These are phyloP conservation scores for Danionella cerebrum DNA, from an alignment of 2,113 vertebrate species.

Conservation along the genomic window DNA sequence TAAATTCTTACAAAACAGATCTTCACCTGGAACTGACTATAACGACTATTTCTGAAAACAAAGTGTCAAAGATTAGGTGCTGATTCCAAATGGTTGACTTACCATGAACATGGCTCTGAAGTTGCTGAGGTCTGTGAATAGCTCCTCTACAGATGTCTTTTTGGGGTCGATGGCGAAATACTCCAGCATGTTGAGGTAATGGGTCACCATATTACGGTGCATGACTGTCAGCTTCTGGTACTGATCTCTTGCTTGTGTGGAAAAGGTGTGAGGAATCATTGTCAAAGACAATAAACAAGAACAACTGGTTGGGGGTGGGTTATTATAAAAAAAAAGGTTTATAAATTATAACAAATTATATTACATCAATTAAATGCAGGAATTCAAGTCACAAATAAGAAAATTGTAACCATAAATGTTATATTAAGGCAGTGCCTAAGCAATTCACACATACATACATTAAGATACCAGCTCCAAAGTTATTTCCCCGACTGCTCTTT, in stretches of 20 bases:
- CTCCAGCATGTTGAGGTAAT: slow-evolving; percentile 75
- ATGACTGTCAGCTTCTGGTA: slow-evolving; percentile 77
- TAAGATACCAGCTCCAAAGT: neutral
- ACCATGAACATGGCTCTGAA: slow-evolving; percentile 88
- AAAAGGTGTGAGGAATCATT: slow-evolving; percentile 73
- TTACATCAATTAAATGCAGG: too few species aligned
- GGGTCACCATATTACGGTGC: slow-evolving; percentile 80
- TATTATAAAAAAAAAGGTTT: too few species aligned
- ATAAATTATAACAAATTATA: too few species aligned
- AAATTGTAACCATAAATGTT: too few species aligned
- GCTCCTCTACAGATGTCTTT: slow-evolving; percentile 89
- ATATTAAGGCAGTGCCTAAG: too few species aligned
- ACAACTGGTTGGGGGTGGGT: too few species aligned
- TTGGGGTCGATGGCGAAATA: slow-evolving; percentile 86
- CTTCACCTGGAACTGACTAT: neutral
- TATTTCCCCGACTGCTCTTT: neutral
- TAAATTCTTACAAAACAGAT: too few species aligned
- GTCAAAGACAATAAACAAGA: slow-evolving; percentile 65
- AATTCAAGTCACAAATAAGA: too few species aligned
- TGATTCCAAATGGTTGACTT: slow-evolving; percentile 33
- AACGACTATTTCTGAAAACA: neutral
- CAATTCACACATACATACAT: too few species aligned
- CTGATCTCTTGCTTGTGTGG: slow-evolving; percentile 73
- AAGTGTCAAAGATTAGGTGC: neutral
- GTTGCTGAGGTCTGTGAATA: slow-evolving; percentile 89